These are phyloP conservation scores for Papilio dardanus DNA, from an alignment of 1,140 invertebrate species.

Conservation along the genomic window DNA sequence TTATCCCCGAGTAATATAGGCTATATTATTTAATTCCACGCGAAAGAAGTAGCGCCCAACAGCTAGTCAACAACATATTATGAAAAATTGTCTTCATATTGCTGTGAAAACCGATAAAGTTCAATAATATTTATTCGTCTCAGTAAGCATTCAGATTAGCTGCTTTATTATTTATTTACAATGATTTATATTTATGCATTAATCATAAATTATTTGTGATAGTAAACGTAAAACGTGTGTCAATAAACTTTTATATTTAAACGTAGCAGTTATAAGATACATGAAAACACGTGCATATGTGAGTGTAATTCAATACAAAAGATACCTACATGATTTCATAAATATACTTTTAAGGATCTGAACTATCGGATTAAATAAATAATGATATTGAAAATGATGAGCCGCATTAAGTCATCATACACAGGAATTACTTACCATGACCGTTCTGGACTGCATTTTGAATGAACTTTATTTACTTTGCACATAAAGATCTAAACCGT, in stretches of 20 bases:
- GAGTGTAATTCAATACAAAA: neutral
- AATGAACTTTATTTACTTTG: constrained; percentile 30
- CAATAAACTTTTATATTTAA: constrained; percentile 1
- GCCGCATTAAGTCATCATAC: constrained; percentile 29
- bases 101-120: neutral
- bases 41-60: too few relatives aligned
- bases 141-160: neutral
- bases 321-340: neutral
- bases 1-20: too few relatives aligned
- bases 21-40: too few relatives aligned
- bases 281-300: neutral
- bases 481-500: constrained; percentile 14
- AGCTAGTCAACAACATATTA: too few relatives aligned
- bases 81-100: neutral
- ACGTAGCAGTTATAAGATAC: neutral
- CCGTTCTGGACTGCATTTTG: constrained; percentile 28
- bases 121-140: neutral
- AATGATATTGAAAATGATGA: constrained; percentile 32
- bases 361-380: constrained; percentile 27
- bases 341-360: neutral
- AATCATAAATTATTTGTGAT: too few relatives aligned
- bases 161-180: too few relatives aligned
- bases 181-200: too few relatives aligned
- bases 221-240: neutral
- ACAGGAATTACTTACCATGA: constrained; percentile 39